Base-by-base conservation (phyloP, 2,113 vertebrate genomes). In the Chaetops frenatus region DNA sequence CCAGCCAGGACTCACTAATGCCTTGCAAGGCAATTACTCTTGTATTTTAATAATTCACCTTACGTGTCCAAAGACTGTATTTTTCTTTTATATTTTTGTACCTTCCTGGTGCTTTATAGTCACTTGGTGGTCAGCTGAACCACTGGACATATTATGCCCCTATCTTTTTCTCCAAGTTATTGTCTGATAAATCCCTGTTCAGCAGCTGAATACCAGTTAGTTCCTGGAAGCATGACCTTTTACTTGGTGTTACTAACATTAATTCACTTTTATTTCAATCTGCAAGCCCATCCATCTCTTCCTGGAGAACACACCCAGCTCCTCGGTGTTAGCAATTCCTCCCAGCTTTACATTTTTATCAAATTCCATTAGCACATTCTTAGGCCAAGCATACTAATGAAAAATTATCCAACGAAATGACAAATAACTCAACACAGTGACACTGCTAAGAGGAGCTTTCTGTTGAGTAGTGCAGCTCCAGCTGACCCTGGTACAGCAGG, bases 221-320 rank as follows among this genome's bases (percentile, higher is more conserved):
- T 38, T 95, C 69, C 54, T 56, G 60, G 61, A 92, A 88, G 48
- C 42, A 71, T 33, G 36, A 92, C 86, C 44, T 94, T 94, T 86
- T 48, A 56, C 56, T 79, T 64, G 28, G 15, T 91, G 40, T 84
- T 89, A 25, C 81, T 76, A 92, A 85, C 76, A 92, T 78, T 51
- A 92, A 95, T 86, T 95, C 80, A 86, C 79, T 92, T 93, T 88
- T 78, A 88, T 86, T 89, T 66, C 73, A 20, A 35, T 51, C 87
- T 81, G 27, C 73, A 78, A 66, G 29, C 64, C 51, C 48, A 90
- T 94, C 82, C 58, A 80, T 85, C 79, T 92, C 90, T 70, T 82
- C 66, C 90, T 58, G 42, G 62, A 14, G 65, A 85, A 51, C 36
- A 42, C n/a, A 72, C 42, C 21, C 56, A 1, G 42, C 27, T 93